phyloP scores from a whole-genome alignment of 1,140 invertebrate genomes.

The Periplaneta americana region DNA sequence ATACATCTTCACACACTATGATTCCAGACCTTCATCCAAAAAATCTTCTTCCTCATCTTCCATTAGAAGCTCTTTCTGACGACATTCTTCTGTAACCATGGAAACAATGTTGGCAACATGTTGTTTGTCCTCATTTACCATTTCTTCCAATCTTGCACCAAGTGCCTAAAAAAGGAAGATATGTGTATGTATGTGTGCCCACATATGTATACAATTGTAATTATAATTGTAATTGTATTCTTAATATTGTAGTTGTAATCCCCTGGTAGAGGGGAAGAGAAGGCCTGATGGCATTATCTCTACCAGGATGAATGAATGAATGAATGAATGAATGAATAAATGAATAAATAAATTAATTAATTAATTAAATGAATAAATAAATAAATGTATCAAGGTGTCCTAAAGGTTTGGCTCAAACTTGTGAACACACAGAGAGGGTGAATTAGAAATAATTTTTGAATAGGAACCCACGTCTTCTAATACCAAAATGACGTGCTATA shows the following conservation, averaged over 20 bases:
- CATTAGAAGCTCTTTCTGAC: constrained; percentile 75
- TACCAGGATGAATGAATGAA: neutral
- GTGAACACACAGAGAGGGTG: no score
- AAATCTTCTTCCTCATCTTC: constrained; percentile 98
- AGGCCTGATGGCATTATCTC: no score
- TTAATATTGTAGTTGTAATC: no score
- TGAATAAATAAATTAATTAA: no score
- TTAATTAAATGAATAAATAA: no score
- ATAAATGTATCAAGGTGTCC: no score
- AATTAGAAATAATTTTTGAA: no score
- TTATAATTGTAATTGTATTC: neutral
- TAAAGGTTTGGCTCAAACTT: neutral
- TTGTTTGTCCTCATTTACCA: constrained; percentile 67
- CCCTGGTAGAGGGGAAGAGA: no score
- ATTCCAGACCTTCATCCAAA: constrained; percentile 89
- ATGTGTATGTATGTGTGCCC: neutral
- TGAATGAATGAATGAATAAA: no score
- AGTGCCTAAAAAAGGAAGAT: constrained; percentile 51
- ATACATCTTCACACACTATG: no score
- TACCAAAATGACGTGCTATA: no score
- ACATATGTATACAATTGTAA: neutral
- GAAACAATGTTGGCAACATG: constrained; percentile 60
- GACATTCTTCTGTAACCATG: constrained; percentile 73
- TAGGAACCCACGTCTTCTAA: no score
- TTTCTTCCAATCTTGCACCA: constrained; percentile 80